Evolutionary conservation across 2,888 invertebrate species (phyloP).

Genomic region (Poecilus cupreus): DNA sequence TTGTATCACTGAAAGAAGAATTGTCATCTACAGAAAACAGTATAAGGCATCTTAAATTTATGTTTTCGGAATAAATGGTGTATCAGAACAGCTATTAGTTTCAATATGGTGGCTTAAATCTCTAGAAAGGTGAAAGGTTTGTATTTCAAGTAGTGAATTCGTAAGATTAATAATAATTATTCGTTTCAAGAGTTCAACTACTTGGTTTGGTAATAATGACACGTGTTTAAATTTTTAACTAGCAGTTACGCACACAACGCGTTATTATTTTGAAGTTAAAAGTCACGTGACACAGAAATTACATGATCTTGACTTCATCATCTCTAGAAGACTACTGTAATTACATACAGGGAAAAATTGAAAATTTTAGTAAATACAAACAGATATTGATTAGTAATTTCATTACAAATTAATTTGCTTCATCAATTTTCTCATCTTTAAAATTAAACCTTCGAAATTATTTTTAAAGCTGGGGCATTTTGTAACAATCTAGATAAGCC

Average conservation of each 20-base stretch:
- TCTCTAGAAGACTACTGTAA: constrained; percentile 19
- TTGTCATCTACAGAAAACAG: too few species aligned
- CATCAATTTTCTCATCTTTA: too few species aligned
- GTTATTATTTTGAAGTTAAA: constrained; percentile 47
- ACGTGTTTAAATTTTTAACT: constrained; percentile 54
- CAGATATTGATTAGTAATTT: background rate
- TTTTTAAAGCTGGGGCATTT: background rate
- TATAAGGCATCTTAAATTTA: too few species aligned
- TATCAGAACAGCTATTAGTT: too few species aligned
- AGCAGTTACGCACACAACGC: constrained; percentile 46
- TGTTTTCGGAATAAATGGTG: too few species aligned
- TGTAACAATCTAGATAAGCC: background rate
- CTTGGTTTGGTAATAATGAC: constrained; percentile 52
- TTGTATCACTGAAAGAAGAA: too few species aligned
- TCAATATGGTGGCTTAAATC: too few species aligned
- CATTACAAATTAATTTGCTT: too few species aligned
- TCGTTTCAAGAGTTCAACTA: constrained; percentile 37
- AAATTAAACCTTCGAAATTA: background rate
- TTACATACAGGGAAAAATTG: background rate
- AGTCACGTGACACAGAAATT: constrained; percentile 53
- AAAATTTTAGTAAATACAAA: background rate
- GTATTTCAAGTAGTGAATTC: background rate
- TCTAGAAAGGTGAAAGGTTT: too few species aligned
- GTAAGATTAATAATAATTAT: constrained; percentile 31
- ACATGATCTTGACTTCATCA: constrained; percentile 51